Base-by-base conservation (phyloP, 2,797 vertebrate species). In the Sciurus vulgaris region DNA sequence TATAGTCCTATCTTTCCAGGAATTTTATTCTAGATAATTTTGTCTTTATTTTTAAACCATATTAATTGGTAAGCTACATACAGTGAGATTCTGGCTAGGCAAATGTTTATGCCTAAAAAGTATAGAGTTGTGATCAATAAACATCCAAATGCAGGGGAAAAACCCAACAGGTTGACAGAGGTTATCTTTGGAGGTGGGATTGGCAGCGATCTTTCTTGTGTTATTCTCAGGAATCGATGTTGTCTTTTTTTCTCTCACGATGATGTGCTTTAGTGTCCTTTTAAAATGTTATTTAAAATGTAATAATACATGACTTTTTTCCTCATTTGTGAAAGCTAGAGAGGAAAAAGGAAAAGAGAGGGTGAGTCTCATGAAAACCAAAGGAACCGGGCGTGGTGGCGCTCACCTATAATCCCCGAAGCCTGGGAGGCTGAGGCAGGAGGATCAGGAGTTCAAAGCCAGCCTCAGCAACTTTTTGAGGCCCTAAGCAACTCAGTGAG, bases 21-120 rank as follows among this genome's bases (percentile, higher is more conserved):
- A 51, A 85, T 73, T 95, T 92, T 61, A 67, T 93, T 85, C 54
- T 89, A 70, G 41, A 78, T 78, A 56, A 47, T 2, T 69, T 96
- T 77, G 59, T 78, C 85, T 83, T n/a, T 70, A 56, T 54, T 63
- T 87, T 95, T 61, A 17, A 88, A 86, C 72, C 44, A 38, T 4
- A n/a, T 89, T 91, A 54, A 47, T 41, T 61, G 59, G 74, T 74
- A 81, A 54, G 54, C n/a, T 47, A 18, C 5, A 47, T 2, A 26
- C 54, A 41, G 1, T 47, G 14, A 86, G 24, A 91, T 67, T 38
- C 30, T 92, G 47, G 33, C 70, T 91, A 79, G 74, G 61, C 81
- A 90, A 89, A 59, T 51, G 33, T 26, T 77, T 88, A 54, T 82
- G 85, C 44, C 44, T 85, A n/a, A 56, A 88, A 85, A 47, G n/a